These are phyloP conservation scores for Crotalus helleri DNA, from an alignment of 2,113 vertebrate genomes.

Conservation along the genomic window DNA sequence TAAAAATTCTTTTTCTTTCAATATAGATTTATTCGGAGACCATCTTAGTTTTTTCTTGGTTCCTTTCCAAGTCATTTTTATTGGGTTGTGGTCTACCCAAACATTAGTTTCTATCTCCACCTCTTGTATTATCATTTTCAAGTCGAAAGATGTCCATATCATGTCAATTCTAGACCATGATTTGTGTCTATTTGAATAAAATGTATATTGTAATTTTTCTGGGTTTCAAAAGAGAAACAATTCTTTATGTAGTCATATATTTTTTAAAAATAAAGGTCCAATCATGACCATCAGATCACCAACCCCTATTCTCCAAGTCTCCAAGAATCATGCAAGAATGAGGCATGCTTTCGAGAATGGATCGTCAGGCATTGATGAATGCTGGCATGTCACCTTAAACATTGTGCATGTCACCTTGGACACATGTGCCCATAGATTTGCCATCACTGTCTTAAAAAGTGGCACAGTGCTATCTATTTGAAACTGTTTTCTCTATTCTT, in stretches of 20 bases:
- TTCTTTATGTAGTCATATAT: neutral
- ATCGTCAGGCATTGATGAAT: neutral
- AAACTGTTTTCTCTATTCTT: neutral
- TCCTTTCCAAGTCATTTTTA: too few species aligned
- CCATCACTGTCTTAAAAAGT: neutral
- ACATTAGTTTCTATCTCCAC: too few species aligned
- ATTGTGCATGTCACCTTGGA: neutral
- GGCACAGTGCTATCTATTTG: neutral
- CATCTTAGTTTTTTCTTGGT: too few species aligned
- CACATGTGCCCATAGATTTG: neutral
- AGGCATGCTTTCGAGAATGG: neutral
- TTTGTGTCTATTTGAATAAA: too few species aligned
- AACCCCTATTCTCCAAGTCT: neutral
- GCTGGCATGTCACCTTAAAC: neutral
- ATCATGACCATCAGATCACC: neutral
- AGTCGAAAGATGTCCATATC: too few species aligned
- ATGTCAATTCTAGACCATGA: too few species aligned
- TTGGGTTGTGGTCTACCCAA: too few species aligned
- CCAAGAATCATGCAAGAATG: neutral
- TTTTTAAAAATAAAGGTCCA: neutral
- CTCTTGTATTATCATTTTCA: too few species aligned
- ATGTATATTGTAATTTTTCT: too few species aligned
- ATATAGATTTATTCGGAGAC: too few species aligned
- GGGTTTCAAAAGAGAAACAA: neutral
- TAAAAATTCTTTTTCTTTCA: too few species aligned